Conservation (phyloP, 1,140 invertebrate genomes). For the Drosophila teissieri region DNA sequence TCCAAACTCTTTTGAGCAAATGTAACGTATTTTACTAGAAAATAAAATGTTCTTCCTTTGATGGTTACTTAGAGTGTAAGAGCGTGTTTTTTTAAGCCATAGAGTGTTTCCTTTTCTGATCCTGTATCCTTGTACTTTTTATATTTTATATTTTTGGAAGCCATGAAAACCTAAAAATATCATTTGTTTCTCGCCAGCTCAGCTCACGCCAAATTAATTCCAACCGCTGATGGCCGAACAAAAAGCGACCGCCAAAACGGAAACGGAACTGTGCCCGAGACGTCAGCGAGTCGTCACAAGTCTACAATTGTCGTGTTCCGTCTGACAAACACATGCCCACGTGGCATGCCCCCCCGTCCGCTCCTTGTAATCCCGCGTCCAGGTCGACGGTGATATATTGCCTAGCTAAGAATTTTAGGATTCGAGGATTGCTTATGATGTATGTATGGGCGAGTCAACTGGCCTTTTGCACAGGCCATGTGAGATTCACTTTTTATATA, state of each 20-base stretch:
- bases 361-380: conserved; percentile 7
- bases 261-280: conserved; percentile 81
- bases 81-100: conserved; percentile 42
- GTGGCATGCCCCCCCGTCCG: conserved; percentile 41
- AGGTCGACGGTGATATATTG: conserved; percentile 36
- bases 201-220: conserved; percentile 82
- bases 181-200: conserved; percentile 81
- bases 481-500: neutral
- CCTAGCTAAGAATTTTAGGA: conserved; percentile 21
- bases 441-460: conserved; percentile 11
- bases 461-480: conserved; percentile 13
- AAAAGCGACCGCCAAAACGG: conserved; percentile 74
- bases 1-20: too few species aligned
- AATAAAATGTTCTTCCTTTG: too few species aligned
- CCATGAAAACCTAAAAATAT: conserved; percentile 61
- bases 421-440: conserved; percentile 22
- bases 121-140: conserved; percentile 20
- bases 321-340: conserved; percentile 80
- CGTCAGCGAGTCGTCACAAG: conserved; percentile 72
- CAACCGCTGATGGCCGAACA: conserved; percentile 70
- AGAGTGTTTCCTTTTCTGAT: conserved; percentile 14
- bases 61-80: neutral
- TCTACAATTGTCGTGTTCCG: conserved; percentile 79
- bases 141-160: conserved; percentile 65
- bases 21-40: too few species aligned